Conservation (phyloP, 2,797 vertebrate genomes). For the Chelonia mydas region DNA sequence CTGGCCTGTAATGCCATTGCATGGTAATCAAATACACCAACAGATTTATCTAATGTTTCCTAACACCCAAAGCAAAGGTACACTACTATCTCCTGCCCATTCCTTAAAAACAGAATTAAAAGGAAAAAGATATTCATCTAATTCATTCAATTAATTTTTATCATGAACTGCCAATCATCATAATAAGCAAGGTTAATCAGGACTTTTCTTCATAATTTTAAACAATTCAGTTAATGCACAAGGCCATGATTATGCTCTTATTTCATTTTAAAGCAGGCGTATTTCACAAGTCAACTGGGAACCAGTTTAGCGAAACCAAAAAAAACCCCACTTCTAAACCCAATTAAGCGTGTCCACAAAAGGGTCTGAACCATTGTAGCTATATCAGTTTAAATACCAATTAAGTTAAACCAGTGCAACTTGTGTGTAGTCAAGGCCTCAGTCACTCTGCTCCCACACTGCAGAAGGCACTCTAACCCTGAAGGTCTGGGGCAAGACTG, state of each 20-base stretch:
- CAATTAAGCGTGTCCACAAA: not conserved
- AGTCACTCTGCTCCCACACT: not conserved
- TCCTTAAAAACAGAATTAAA: not conserved
- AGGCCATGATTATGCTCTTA: not conserved
- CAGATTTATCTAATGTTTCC: not conserved
- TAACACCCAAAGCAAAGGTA: not conserved
- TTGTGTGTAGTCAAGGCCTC: constrained; percentile 13
- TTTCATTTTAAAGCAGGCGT: constrained; percentile 34
- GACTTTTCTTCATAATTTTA: not conserved
- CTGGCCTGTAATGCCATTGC: not conserved
- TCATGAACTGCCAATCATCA: not conserved
- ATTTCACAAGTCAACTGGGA: not conserved
- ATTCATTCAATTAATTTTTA: not conserved
- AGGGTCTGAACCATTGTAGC: not conserved
- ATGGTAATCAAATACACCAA: not conserved
- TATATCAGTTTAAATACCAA: constrained; percentile 19
- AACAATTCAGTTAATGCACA: not conserved
- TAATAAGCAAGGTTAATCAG: not conserved
- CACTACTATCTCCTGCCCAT: not conserved
- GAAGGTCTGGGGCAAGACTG: not conserved
- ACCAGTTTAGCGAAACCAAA: not conserved
- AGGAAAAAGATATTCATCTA: not conserved
- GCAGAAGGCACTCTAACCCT: not conserved
- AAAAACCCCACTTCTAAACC: not conserved
- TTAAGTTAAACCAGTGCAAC: not conserved